These are phyloP conservation scores for Chaenodraco wilsoni DNA, from an alignment of 2,797 vertebrate genomes.

Conservation along the genomic window DNA sequence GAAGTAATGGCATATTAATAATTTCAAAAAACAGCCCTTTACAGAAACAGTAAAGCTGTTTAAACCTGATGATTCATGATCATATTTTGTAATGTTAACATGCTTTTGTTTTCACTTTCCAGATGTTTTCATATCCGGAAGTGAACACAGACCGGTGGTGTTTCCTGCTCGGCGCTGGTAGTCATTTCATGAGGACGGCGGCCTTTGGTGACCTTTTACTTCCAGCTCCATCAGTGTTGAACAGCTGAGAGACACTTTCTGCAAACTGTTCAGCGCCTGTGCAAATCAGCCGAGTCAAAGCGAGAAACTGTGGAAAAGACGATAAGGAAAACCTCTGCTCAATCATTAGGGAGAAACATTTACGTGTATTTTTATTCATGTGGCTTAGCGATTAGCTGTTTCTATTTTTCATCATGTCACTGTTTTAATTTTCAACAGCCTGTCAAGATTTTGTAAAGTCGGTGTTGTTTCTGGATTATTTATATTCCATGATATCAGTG, in stretches of 20 bases:
- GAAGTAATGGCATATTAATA: no score
- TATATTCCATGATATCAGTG: slow-evolving; percentile 50
- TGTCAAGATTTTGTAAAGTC: slow-evolving; percentile 54
- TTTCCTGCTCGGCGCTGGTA: background rate
- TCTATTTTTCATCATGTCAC: slow-evolving; percentile 36
- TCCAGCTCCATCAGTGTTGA: background rate
- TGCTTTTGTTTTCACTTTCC: background rate
- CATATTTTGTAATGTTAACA: background rate
- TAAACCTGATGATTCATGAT: background rate
- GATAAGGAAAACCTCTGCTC: slow-evolving; percentile 11
- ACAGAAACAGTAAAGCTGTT: no score
- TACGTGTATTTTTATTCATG: slow-evolving; percentile 47
- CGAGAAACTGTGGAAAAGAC: slow-evolving; percentile 8
- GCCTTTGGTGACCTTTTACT: background rate
- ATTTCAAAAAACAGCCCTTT: no score
- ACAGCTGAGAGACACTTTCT: slow-evolving; percentile 6
- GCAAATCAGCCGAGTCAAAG: background rate
- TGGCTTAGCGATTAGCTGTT: slow-evolving; percentile 47
- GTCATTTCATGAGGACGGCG: background rate
- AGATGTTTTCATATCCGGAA: slow-evolving; percentile 30
- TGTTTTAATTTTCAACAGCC: slow-evolving; percentile 41
- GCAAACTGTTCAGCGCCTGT: slow-evolving; percentile 1
- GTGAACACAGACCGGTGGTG: background rate
- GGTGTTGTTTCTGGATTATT: slow-evolving; percentile 53
- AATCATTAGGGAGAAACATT: background rate